Evolutionary conservation across 2,888 invertebrate species (phyloP), one percentile per base, ranked within the genome.

Genomic region (Erannis defoliaria): DNA sequence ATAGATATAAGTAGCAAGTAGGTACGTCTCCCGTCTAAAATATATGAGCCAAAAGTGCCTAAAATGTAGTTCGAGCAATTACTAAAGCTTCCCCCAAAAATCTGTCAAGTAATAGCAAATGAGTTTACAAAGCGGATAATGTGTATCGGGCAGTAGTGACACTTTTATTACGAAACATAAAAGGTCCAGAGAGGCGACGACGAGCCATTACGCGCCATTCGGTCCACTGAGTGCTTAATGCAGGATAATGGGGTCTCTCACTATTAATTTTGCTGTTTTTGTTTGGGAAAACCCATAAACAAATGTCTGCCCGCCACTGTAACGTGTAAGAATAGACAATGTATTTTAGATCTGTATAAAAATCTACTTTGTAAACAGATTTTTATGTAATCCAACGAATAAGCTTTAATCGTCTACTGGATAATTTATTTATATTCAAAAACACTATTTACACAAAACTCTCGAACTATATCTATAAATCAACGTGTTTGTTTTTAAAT

Each of bases 191-290:
- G 76, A 68, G 71, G 73, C 66, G 76, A 74, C 81, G 81, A 76
- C 77, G 81, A 68, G 72, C 85, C 86, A 88, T 88, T 88, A 88
- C 80, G 82, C 75, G 75, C 82, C 82, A 80, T 82, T 84, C 82
- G 82, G 80, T 75, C 76, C 82, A 84, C 84, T 83, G 86, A 88
- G 88, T 89, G 86, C 86, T 88, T 88, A 88, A 89, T 89, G 86
- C 84, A 79, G 82, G 86, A 85, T 88, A 88, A 89, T 88, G 88
- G 86, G 87, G 81, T 81, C 85, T 80, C 84, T 86, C 85, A 85
- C 86, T 85, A 88, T 88, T 88, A 86, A 89, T 89, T 88, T 87
- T 73, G 80, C 74, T 74, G 67, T 83, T 85, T 86, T 84, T 85
- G 81, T 82, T 81, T 77, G 76, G 75, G 73, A 77, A 81, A 81